A percentile compares a stretch with the other conserved stretches of the same genome.
Conservation (phyloP, 1,140 invertebrate species). For the Polypedilum pembai region DNA sequence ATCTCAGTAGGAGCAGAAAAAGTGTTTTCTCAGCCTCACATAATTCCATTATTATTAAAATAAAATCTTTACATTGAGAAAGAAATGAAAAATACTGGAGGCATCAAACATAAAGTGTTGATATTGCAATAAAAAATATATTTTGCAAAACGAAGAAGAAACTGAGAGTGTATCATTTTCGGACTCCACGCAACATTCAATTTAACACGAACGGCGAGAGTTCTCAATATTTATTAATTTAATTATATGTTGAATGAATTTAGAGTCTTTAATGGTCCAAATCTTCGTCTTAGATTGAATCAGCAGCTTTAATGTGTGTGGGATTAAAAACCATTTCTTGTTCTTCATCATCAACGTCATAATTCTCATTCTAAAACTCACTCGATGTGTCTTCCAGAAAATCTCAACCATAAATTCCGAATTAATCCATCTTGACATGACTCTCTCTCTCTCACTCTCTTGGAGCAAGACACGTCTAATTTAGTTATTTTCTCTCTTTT, state of each 20-base stretch:
- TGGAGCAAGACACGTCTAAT: not conserved
- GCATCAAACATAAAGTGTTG: not conserved
- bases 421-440: conserved; percentile 17
- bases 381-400: no score
- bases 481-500: not conserved
- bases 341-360: no score
- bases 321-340: not conserved
- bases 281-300: not conserved
- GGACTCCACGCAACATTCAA: not conserved
- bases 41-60: no score
- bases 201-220: not conserved
- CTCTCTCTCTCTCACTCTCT: not conserved
- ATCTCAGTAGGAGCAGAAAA: not conserved
- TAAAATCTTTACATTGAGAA: not conserved
- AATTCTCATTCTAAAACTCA: no score
- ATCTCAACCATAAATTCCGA: not conserved
- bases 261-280: not conserved
- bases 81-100: not conserved
- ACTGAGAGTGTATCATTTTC: not conserved
- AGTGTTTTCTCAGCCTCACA: not conserved
- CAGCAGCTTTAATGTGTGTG: not conserved
- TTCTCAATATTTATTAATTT: not conserved
- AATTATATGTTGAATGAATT: conserved; percentile 1
- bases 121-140: conserved; percentile 7
- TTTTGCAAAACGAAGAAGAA: not conserved